Conservation (phyloP, 1,140 invertebrate species). For the Meloidogyne hapla region DNA sequence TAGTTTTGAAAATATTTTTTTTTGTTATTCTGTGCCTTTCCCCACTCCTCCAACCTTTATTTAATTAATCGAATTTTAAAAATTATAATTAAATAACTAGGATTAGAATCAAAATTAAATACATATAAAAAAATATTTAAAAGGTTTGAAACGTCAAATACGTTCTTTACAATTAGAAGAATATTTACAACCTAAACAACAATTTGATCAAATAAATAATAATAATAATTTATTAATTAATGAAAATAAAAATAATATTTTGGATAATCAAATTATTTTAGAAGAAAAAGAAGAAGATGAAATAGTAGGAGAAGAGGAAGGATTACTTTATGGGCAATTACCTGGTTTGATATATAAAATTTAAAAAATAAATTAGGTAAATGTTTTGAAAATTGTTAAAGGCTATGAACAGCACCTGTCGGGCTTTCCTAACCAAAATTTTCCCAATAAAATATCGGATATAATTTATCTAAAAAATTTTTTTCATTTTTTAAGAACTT, state of each 20-base stretch:
- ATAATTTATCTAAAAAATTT: background rate
- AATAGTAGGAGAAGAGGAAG: background rate
- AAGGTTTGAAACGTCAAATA: background rate
- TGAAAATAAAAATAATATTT: background rate
- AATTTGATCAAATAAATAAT: background rate
- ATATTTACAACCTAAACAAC: background rate
- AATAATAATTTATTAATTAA: conserved; percentile 11
- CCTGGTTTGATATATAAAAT: conserved; percentile 1
- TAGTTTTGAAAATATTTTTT: too few species aligned
- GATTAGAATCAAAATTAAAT: background rate
- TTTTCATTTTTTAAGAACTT: conserved; percentile 45
- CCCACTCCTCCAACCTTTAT: too few species aligned
- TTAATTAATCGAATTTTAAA: background rate
- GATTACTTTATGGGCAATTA: conserved; percentile 23
- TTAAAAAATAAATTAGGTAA: too few species aligned
- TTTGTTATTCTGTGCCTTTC: too few species aligned
- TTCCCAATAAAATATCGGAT: too few species aligned
- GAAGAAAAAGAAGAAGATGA: background rate
- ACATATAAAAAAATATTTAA: background rate
- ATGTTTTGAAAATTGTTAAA: too few species aligned
- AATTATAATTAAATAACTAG: background rate
- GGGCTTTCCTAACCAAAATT: too few species aligned
- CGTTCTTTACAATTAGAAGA: background rate
- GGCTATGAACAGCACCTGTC: too few species aligned
- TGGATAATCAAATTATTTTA: background rate